Evolutionary conservation across 2,888 invertebrate species (phyloP).

Genomic region (Melanostoma scalare): DNA sequence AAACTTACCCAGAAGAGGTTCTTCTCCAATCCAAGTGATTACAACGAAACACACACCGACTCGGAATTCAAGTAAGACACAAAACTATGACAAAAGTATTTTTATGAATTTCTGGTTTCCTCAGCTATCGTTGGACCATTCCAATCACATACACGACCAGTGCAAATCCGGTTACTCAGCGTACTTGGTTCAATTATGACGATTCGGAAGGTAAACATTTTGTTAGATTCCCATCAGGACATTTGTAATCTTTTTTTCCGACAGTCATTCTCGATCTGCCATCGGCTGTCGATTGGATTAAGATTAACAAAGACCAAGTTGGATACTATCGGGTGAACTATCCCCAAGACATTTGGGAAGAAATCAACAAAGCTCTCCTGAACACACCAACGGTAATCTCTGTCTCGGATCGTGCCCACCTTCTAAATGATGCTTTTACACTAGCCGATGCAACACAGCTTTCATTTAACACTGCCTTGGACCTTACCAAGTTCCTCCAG

Average conservation of each 20-base stretch:
- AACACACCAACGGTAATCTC: slow-evolving; percentile 81
- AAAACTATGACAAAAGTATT: neutral
- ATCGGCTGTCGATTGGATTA: slow-evolving; percentile 86
- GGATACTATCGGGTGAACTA: slow-evolving; percentile 96
- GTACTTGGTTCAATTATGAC: slow-evolving; percentile 79
- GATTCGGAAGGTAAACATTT: slow-evolving; percentile 77
- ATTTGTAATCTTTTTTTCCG: neutral
- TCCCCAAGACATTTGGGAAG: slow-evolving; percentile 86
- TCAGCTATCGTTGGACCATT: slow-evolving; percentile 92
- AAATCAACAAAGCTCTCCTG: slow-evolving; percentile 79
- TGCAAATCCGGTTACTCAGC: slow-evolving; percentile 80
- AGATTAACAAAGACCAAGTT: slow-evolving; percentile 92
- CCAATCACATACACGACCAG: slow-evolving; percentile 90
- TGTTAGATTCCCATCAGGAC: neutral
- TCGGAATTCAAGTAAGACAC: slow-evolving; percentile 83
- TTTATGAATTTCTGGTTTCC: neutral
- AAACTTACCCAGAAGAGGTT: slow-evolving; percentile 89
- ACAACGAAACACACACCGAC: slow-evolving; percentile 82
- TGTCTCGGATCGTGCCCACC: slow-evolving; percentile 88
- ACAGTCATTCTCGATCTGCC: slow-evolving; percentile 82
- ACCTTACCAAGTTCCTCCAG: slow-evolving; percentile 87
- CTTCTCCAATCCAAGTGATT: slow-evolving; percentile 87
- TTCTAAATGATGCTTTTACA: slow-evolving; percentile 92
- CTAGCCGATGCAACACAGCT: slow-evolving; percentile 88
- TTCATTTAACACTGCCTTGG: slow-evolving; percentile 86